Base-by-base conservation (phyloP, 1,140 invertebrate genomes). In the Pomacea maculata region DNA sequence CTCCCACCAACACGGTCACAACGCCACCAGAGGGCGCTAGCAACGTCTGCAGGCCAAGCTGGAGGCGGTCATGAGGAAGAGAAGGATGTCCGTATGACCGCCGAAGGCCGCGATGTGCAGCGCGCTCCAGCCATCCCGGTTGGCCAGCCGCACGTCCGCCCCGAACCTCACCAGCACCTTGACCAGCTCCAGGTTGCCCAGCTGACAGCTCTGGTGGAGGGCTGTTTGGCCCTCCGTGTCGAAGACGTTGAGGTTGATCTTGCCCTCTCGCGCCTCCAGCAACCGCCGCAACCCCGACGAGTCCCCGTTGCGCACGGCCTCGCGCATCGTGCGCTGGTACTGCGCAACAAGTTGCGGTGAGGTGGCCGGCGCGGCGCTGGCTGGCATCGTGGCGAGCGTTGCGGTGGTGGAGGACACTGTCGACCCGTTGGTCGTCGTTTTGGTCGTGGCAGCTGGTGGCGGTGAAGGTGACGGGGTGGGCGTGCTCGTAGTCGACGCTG, bases 41-140 rank as follows among this genome's bases (percentile, higher is more conserved):
- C 73, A 80, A 52, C 82, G 80, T 11, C 68, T 19, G 19, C 67
- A 65, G 21, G 78, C 57, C 61, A 82, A 70, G 52, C 15, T 78
- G 77, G 65, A 54, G 19, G 77, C 77, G 21, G 77, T 79, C 78
- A 82, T 80, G 21, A 84, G 71, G 80, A 92, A 93, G 15, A 90
- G 65, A 15, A 89, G 88, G 71, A 93, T 92, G 75, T 93, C 91
- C 61, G 90, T 88, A 82, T 93, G 92, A 21, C 92, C 93, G 21
- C 91, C 89, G 75, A 90, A 92, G 15, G 91, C 91, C 17, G 93
- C 93, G 65, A 93, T 92, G 82, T 93, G 93, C 17, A 93, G 81
- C 11, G 93, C 91, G 81, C 89, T 92, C 93, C 93, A 93, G 10
- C 92, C 92, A 83, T 93, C 93, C 15, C 90, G 85, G 84, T 93